A percentile compares a stretch with the other conserved stretches of the same genome.
These are phyloP conservation scores for Ceriagrion tenellum DNA, from an alignment of 2,888 invertebrate species.

Conservation along the genomic window DNA sequence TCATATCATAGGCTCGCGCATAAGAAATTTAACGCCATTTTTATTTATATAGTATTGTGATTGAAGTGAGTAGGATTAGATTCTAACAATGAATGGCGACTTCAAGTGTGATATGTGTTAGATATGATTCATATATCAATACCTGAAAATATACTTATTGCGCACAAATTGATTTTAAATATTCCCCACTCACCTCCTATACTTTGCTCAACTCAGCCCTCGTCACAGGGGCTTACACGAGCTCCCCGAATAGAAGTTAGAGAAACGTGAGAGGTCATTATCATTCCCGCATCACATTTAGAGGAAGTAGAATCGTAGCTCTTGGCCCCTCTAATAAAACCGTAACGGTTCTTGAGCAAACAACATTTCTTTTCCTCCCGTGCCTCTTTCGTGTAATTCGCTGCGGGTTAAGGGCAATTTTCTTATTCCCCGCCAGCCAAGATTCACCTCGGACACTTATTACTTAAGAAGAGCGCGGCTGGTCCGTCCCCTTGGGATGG, in stretches of 20 bases:
- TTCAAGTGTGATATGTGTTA: no score
- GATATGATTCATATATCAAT: no score
- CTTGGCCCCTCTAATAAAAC: background rate
- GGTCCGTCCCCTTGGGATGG: background rate
- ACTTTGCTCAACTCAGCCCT: background rate
- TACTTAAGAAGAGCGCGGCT: constrained; percentile 9
- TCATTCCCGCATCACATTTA: background rate
- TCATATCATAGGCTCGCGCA: no score
- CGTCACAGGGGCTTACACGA: background rate
- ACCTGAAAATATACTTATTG: no score
- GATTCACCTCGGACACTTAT: background rate
- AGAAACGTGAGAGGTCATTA: background rate
- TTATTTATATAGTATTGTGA: no score
- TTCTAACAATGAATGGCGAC: no score
- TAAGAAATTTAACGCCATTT: no score
- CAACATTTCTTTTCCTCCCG: background rate
- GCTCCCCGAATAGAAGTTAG: background rate
- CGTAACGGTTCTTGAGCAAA: constrained; percentile 14
- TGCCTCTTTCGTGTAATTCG: background rate
- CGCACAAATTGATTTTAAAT: no score
- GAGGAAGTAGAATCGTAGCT: constrained; percentile 3
- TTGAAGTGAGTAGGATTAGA: no score
- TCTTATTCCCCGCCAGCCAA: background rate
- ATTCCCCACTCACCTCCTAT: no score
- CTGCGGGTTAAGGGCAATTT: background rate